Base-by-base conservation (phyloP, 1,140 invertebrate genomes). In the Ericerus pela region DNA sequence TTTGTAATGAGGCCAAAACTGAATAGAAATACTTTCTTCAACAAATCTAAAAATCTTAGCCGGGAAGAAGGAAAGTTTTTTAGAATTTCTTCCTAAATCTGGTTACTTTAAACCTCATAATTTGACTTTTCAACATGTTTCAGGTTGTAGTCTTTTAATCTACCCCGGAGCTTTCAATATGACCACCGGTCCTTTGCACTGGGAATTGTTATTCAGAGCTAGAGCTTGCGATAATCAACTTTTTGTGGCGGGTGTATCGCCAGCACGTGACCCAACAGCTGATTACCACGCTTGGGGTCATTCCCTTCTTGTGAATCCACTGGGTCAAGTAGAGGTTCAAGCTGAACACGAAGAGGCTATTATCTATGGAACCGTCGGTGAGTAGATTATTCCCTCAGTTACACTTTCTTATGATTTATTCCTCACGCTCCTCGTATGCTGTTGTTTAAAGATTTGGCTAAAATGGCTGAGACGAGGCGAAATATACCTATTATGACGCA, bases 91-190 rank as follows among this genome's bases (percentile, higher is more conserved):
- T 6, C 14, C 22, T n/a, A 16, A 41, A 16, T 41, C n/a, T n/a
- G 4, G 4, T 41, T 5, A 14, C 22, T 41, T 6, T 41, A 6
- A 41, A 41, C 4, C 5, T 20, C n/a, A 41, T 6, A 16, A 16
- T 3, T 41, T 41, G 4, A 41, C 22, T 41, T 41, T 41, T 53
- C 16, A 33, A 31, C 0, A 16, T 51, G 3, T 47, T n/a, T 57
- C 62, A 84, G 87, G 86, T 2, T 93, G 89, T 64, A 77, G 88
- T 53, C 70, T 93, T 62, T 67, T 94, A 14, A 71, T 96, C 10
- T 95, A 92, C 70, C 91, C 91, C n/a, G 89, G 82, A 41, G 91
- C 91, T 12, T 96, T 96, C 67, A 96, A 94, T 70, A 88, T 92
- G 82, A 94, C 87, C 11, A 96, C 92, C 1, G 93, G 93, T 0